Evolutionary conservation across 2,797 vertebrate species (phyloP), one percentile per base, ranked within the genome.

Genomic region (Rhinatrema bivittatum): DNA sequence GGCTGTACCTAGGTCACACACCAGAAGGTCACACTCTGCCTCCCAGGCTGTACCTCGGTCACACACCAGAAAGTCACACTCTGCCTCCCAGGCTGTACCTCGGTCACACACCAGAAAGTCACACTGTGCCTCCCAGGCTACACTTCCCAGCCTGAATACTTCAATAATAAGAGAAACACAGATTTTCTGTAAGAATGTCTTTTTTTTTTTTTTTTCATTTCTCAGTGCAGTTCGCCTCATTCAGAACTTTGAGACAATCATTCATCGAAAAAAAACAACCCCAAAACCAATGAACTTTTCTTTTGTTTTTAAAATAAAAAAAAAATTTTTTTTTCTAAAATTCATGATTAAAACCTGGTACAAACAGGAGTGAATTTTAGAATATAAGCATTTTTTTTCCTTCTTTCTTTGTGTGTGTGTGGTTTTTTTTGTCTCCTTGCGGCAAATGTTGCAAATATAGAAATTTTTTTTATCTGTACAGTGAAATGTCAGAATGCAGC

Each of bases 391-490:
- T 78, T 68, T 62, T 56, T 43, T 32, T 36, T 6, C n/a, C n/a
- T n/a, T n/a, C n/a, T 20, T 20, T 61, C 60, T 33, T 28, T 78
- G 64, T 76, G n/a, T n/a, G n/a, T n/a, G n/a, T n/a, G n/a, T n/a
- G n/a, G 59, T 66, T 81, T 58, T 72, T 68, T 86, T 66, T 87
- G 85, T 81, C 71, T 42, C 77, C 81, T 80, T 79, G 93, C 89
- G 91, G 86, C 86, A 91, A 89, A 90, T 82, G 69, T 89, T 89
- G 91, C 84, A 91, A 94, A 93, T 97, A 93, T 95, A 96, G 86
- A 97, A 89, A 88, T 77, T 76, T 86, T 77, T 76, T 86, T 85
- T 89, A 87, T 91, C 88, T 96, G 89, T 93, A 96, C 91, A 94
- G 68, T 62, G 72, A 66, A 65, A 70, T 42, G 29, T 61, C 70